Evolutionary conservation across 2,888 invertebrate genomes (phyloP).

Genomic region (Caenorhabditis sp.): DNA sequence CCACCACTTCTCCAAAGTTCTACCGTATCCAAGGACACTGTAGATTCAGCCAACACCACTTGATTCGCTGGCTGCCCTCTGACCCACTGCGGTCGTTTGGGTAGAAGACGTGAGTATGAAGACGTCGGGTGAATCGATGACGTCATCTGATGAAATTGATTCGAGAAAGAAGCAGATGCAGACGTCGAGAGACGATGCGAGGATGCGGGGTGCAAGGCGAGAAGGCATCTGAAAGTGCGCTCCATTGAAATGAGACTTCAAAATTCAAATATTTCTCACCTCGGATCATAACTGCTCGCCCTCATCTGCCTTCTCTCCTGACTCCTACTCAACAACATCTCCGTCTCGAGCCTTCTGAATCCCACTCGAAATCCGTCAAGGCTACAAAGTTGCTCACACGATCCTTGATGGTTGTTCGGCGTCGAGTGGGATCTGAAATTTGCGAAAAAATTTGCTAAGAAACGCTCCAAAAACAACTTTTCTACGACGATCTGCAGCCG

Average conservation of each 20-base stretch:
- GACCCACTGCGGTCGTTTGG: slow-evolving; percentile 57
- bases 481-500: background rate
- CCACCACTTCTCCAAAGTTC: background rate
- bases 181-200: slow-evolving; percentile 25
- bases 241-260: background rate
- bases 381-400: slow-evolving; percentile 68
- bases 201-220: slow-evolving; percentile 35
- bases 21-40: slow-evolving; percentile 31
- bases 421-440: slow-evolving; percentile 37
- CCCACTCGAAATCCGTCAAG: background rate
- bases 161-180: slow-evolving; percentile 14
- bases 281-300: slow-evolving; percentile 64
- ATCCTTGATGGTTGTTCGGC: slow-evolving; percentile 52
- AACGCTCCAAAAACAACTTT: background rate
- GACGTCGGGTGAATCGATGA: slow-evolving; percentile 14
- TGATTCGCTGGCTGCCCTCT: slow-evolving; percentile 31
- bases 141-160: slow-evolving; percentile 22
- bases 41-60: slow-evolving; percentile 27
- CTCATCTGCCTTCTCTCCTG: slow-evolving; percentile 54
- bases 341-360: slow-evolving; percentile 54
- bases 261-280: slow-evolving; percentile 35
- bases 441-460: too few relatives aligned
- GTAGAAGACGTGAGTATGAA: slow-evolving; percentile 55
- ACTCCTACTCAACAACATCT: slow-evolving; percentile 60
- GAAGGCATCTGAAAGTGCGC: slow-evolving; percentile 46